Conservation (phyloP, 2,797 vertebrate genomes). For the Acipenser oxyrinchus region DNA sequence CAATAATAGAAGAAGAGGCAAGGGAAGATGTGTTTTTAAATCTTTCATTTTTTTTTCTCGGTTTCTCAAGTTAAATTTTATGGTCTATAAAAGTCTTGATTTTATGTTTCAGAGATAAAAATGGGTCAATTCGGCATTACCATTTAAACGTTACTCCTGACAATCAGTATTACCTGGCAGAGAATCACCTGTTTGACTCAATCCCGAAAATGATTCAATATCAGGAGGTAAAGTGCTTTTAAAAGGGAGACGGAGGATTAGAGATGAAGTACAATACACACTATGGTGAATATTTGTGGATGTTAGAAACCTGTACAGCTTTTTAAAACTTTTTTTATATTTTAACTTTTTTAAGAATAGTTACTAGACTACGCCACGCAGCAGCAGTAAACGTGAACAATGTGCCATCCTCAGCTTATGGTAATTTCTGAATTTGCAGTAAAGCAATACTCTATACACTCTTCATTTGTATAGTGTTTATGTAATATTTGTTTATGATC, state of each 20-base stretch:
- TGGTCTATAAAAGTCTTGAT: too few relatives aligned
- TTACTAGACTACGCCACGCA: constrained; percentile 47
- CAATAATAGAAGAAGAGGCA: too few relatives aligned
- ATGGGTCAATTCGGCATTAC: constrained; percentile 47
- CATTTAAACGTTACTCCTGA: constrained; percentile 41
- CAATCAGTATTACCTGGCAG: constrained; percentile 42
- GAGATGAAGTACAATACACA: too few relatives aligned
- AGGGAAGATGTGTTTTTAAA: too few relatives aligned
- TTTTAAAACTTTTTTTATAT: too few relatives aligned
- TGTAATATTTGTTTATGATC: too few relatives aligned
- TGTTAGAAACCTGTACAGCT: too few relatives aligned
- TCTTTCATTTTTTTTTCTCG: too few relatives aligned
- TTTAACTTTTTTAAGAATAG: constrained; percentile 35
- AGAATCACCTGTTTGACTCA: constrained; percentile 50
- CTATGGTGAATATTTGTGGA: neutral
- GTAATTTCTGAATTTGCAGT: constrained; percentile 8
- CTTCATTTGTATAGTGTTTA: too few relatives aligned
- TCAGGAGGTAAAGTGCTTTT: constrained; percentile 33
- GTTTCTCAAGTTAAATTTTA: too few relatives aligned
- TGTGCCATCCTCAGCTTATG: constrained; percentile 32
- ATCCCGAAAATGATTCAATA: constrained; percentile 45
- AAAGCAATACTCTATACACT: too few relatives aligned
- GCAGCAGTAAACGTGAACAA: constrained; percentile 41
- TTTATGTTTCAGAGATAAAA: constrained; percentile 40
- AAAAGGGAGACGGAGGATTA: too few relatives aligned